A percentile compares a stretch with the other conserved stretches of the same genome.
phyloP scores from a whole-genome alignment of 2,113 vertebrate genomes.

The Saccopteryx bilineata region DNA sequence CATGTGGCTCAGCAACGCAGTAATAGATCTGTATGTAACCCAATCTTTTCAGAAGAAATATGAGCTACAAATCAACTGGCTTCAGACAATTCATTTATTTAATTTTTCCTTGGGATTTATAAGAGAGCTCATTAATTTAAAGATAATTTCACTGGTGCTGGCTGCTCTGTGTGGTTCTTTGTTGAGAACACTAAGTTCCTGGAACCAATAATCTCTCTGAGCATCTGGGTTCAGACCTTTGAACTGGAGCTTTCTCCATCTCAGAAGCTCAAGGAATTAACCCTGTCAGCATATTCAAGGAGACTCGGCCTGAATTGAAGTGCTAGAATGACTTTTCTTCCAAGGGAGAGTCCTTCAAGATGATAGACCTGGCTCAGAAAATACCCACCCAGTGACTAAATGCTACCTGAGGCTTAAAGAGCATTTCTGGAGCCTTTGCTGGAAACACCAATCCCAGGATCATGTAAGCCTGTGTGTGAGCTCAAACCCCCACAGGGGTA shows the following conservation, averaged over 20 bases:
- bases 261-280: slow-evolving; percentile 42
- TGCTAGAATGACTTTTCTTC: background rate
- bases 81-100: slow-evolving; percentile 68
- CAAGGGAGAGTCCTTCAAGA: background rate
- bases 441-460: background rate
- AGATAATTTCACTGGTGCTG: slow-evolving; percentile 49
- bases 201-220: slow-evolving; percentile 60
- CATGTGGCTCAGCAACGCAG: slow-evolving; percentile 55
- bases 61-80: slow-evolving; percentile 44
- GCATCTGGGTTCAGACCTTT: background rate
- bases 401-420: background rate
- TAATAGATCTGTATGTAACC: slow-evolving; percentile 51
- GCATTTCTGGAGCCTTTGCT: background rate
- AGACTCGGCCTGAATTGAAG: background rate
- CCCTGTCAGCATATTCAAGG: background rate
- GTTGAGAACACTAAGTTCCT: background rate
- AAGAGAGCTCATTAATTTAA: slow-evolving; percentile 66
- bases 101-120: slow-evolving; percentile 71
- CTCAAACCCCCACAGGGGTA: background rate
- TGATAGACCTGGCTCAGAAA: background rate
- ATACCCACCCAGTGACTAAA: background rate
- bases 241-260: background rate
- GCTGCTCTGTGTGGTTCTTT: slow-evolving; percentile 12
- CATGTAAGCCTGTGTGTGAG: background rate
- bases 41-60: slow-evolving; percentile 53